Evolutionary conservation across 1,140 invertebrate genomes (phyloP), one percentile per base, ranked within the genome.

Genomic region (Proales similis): DNA sequence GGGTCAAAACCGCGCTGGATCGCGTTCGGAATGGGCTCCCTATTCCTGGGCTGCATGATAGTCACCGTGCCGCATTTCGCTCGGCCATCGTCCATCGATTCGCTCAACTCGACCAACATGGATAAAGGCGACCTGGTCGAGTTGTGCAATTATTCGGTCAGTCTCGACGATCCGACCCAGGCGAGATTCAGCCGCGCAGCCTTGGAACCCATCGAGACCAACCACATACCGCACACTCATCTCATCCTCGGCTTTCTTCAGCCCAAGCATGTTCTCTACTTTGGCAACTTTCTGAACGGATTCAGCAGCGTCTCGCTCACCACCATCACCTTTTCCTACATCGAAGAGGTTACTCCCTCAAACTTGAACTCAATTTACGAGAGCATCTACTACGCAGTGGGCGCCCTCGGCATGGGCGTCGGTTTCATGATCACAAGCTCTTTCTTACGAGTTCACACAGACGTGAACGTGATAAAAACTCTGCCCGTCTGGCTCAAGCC

Each of bases 251-350:
- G 36, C 11, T 57, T 57, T 42, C 33, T 57, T 36, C 33, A 36
- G 14, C 33, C 33, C 14, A 57, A 57, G 24, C 20, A 57, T 26
- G 27, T 57, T n/a, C 36, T 57, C 9, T 57, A 57, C 22, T 17
- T 42, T 9, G 51, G 26, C n/a, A 57, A 57, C 20, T 42, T 57
- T 22, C 26, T 57, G 27, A 57, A 57, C 32, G 51, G 51, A 12
- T 14, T 57, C 2, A 57, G 51, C 29, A 57, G 51, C 45, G 51
- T 42, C 4, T 42, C 36, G 24, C 39, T 57, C 36, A 57, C 51
- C 12, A 14, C 51, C n/a, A 57, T 57, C 30, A 57, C 51, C 2
- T 57, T 57, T 57, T 57, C 51, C 2, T 57, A 57, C 30, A 57
- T 57, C 45, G 51, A 57, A 42, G 36, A 57, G 27, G 30, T 57